Base-by-base conservation (phyloP, 2,888 invertebrate genomes). In the Auanema freiburgensis region DNA sequence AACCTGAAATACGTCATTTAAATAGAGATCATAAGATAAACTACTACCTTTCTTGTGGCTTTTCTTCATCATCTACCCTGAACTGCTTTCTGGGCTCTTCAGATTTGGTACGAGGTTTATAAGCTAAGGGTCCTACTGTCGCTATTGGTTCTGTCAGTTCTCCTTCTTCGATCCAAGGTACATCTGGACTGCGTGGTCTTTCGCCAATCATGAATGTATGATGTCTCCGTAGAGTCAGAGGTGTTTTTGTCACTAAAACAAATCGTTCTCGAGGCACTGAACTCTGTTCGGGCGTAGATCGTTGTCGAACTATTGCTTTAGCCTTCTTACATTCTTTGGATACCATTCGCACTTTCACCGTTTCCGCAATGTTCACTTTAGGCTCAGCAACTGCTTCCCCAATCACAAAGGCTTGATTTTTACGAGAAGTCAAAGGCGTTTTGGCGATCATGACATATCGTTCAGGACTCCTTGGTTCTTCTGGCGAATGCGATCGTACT, bases 151-250 rank as follows among this genome's bases (percentile, higher is more conserved):
- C 72, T 5, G 72, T 72, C n/a, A 70, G 40, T 55, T 70, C 69
- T 23, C 72, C 57, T 41, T 63, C 63, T 33, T 72, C 72, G 25
- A 72, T 72, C 51, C 61, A 72, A 14, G 72, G 72, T 54, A 67
- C 66, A 57, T 72, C 72, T 4, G 72, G 72, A 12, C 59, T 65
- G 41, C 61, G 62, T 12, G 68, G 65, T 16, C 72, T 49, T 40
- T 72, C 72, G 50, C 72, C 70, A n/a, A 72, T 65, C 12, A 66
- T 70, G 44, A 72, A 72, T 12, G 72, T 72, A 46, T 72, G 67
- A 59, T 72, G 67, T 54, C 72, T 46, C 24, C 72, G 57, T 12
- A 72, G 60, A n/a, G 61, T 52, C 61, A 66, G 62, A 25, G 67
- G 70, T 21, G 69, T 69, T 23, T 66, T 69, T 62, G 65, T 66